Percentiles rank a stretch among this genome's conserved stretches.
Evolutionary conservation across 2,113 vertebrate genomes (phyloP).

Genomic region (Odocoileus virginianus): DNA sequence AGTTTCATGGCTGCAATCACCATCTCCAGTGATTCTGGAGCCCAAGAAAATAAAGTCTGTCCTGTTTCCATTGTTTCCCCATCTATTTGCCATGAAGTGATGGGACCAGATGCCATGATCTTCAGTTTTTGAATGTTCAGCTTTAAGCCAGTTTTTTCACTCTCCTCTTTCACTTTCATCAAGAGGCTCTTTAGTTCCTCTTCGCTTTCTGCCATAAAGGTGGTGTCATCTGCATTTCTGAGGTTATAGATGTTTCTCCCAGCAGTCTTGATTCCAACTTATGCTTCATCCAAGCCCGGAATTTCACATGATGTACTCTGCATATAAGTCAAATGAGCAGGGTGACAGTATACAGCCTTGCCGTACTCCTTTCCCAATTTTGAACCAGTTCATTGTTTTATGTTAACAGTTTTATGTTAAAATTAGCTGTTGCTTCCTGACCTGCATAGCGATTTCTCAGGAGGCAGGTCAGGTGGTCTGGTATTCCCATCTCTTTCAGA

Average conservation of each 20-base stretch:
- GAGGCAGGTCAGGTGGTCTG: neutral
- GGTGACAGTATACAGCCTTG: neutral
- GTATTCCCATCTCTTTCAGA: neutral
- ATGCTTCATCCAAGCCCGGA: neutral
- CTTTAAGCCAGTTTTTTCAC: neutral
- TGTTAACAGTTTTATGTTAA: neutral
- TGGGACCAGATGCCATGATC: neutral
- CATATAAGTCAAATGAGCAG: neutral
- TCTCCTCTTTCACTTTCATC: neutral
- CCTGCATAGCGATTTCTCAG: neutral
- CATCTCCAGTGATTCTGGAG: neutral
- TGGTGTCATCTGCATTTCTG: neutral
- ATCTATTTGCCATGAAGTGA: neutral
- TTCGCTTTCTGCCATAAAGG: neutral
- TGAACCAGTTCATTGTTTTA: neutral
- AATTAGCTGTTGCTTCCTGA: neutral
- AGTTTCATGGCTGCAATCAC: neutral
- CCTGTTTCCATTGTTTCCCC: neutral
- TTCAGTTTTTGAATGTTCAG: neutral
- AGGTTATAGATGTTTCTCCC: neutral
- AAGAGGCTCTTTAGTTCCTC: neutral
- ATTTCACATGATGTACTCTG: neutral
- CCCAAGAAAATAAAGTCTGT: neutral
- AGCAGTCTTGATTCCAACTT: neutral
- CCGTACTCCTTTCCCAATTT: neutral